Evolutionary conservation across 1,140 invertebrate genomes (phyloP).

Genomic region (Megathymus violae): DNA sequence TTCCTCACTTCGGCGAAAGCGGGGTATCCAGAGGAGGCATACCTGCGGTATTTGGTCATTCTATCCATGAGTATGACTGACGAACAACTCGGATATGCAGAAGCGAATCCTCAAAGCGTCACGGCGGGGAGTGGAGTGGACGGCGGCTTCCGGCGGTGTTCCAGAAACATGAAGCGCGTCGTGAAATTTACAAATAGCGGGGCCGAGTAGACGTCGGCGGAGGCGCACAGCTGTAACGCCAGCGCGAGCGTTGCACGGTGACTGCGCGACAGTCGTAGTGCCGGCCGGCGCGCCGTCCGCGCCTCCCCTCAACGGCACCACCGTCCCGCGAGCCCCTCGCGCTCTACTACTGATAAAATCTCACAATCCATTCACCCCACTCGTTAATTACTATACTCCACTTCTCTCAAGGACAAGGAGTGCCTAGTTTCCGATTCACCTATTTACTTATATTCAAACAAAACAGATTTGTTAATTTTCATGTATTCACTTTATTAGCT

Average conservation of each 20-base stretch:
- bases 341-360: slow-evolving; percentile 57
- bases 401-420: slow-evolving; percentile 45
- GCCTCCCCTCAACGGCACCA: slow-evolving; percentile 29
- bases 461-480: too few relatives aligned
- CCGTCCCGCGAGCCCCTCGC: slow-evolving; percentile 28
- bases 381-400: slow-evolving; percentile 49
- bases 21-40: slow-evolving; percentile 35
- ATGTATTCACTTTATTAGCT: too few relatives aligned
- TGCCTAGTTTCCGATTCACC: slow-evolving; percentile 7
- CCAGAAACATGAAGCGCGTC: slow-evolving; percentile 19
- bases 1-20: neutral
- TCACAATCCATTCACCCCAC: slow-evolving; percentile 65
- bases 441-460: too few relatives aligned
- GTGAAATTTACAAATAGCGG: slow-evolving; percentile 28
- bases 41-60: slow-evolving; percentile 75
- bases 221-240: slow-evolving; percentile 53
- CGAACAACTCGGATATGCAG: slow-evolving; percentile 23
- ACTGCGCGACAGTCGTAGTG: slow-evolving; percentile 57
- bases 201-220: slow-evolving; percentile 31
- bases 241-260: slow-evolving; percentile 69
- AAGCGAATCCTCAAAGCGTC: slow-evolving; percentile 22
- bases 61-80: slow-evolving; percentile 52
- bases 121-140: slow-evolving; percentile 1
- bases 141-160: neutral
- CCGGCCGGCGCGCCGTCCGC: slow-evolving; percentile 35